Evolutionary conservation across 2,888 invertebrate genomes (phyloP).

Genomic region (Polyploca ridens): DNA sequence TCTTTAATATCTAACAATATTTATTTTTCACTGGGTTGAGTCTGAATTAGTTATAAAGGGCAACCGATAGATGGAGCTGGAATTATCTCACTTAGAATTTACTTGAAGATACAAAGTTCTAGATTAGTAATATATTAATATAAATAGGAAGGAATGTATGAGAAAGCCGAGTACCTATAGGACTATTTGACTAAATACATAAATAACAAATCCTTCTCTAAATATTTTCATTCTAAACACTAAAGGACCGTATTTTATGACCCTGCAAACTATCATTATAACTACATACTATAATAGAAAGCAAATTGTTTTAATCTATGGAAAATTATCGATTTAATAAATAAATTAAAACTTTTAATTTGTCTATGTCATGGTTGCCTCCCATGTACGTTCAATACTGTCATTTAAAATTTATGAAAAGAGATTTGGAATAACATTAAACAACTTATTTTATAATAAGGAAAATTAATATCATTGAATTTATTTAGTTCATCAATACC

Average conservation of each 20-base stretch:
- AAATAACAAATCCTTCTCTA: slow-evolving; percentile 3
- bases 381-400: neutral
- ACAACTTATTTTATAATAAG: no score
- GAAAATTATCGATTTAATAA: slow-evolving; percentile 15
- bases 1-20: neutral
- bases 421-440: neutral
- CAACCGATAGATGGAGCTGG: neutral
- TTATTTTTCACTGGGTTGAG: neutral
- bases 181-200: slow-evolving; percentile 15
- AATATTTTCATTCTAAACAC: slow-evolving; percentile 23
- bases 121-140: neutral
- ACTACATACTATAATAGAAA: slow-evolving; percentile 26
- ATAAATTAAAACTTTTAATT: slow-evolving; percentile 11
- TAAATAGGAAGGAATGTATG: slow-evolving; percentile 1
- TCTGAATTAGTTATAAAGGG: neutral
- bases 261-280: slow-evolving; percentile 39
- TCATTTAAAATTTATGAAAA: neutral
- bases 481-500: neutral
- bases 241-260: slow-evolving; percentile 32
- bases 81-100: neutral
- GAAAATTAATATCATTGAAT: neutral
- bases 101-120: neutral
- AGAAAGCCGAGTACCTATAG: slow-evolving; percentile 20
- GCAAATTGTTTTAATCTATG: slow-evolving; percentile 31
- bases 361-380: neutral